Evolutionary conservation across 2,797 vertebrate species (phyloP), one percentile per base, ranked within the genome.

Genomic region (Cheirogaleus major): DNA sequence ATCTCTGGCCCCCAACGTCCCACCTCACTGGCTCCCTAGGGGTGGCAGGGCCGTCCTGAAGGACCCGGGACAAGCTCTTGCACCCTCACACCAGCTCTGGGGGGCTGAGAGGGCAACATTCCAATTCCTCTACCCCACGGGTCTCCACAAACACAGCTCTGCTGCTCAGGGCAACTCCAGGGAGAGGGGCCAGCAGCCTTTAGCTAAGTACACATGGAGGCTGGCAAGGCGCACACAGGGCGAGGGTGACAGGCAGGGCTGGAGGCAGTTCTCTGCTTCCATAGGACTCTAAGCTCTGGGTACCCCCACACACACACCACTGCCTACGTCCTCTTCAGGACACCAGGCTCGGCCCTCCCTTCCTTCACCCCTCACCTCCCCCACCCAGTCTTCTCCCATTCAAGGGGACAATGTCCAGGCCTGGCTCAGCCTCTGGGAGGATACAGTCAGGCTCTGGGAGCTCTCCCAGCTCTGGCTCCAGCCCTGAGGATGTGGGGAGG

Each of bases 391-490:
- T 59, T 81, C 83, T 84, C 65, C 48, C 67, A 32, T 45, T 91
- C 13, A 1, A 87, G 73, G 59, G 69, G 45, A 95, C 50, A 50
- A 32, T 15, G 69, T 72, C 79, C 25, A 79, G 91, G 25, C 52
- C 85, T 95, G 93, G 95, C 82, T 82, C 63, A 9, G 82, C 32
- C 76, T 95, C 95, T 72, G 97, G 92, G 95, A 97, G 38, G 38
- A 90, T 63, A 43, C 3, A 25, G 52, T 92, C 96, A 91, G 89
- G 55, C 45, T 35, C 55, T 96, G 80, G 88, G 75, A 93, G 69
- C 35, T 45, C 59, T 52, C 92, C 91, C 94, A 91, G 41, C 32
- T 72, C 84, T 88, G 86, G 82, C 93, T 91, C 45, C 41, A n/a
- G 70, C 75, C 65, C 65, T 6, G 18, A 48, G 45, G 9, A 0